These are phyloP conservation scores for Motacilla alba DNA, from an alignment of 2,113 vertebrate genomes.

Conservation along the genomic window DNA sequence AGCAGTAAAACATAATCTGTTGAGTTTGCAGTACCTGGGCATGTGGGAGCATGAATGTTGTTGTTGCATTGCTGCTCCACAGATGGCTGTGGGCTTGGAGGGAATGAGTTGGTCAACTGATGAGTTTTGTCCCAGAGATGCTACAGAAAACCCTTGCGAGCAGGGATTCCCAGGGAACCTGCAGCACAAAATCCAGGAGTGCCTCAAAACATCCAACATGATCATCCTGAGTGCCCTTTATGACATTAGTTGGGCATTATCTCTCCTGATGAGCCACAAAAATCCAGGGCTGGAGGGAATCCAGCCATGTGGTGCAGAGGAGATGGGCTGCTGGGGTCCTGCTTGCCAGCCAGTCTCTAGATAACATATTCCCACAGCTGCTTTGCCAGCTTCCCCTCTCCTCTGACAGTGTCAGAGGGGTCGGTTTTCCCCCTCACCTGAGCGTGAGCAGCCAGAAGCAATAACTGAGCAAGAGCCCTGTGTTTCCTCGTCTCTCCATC, in stretches of 20 bases:
- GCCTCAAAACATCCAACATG: accelerated
- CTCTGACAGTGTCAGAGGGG: not conserved
- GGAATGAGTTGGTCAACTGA: not conserved
- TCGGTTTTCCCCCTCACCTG: not conserved
- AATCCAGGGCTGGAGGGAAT: not conserved
- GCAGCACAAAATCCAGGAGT: not conserved
- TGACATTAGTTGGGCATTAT: accelerated
- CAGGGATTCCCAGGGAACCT: not conserved
- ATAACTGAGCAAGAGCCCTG: not conserved
- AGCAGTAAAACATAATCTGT: not conserved
- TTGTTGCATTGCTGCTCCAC: not conserved
- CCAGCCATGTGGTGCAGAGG: not conserved
- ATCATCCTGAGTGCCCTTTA: not conserved
- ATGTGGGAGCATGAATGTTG: accelerated
- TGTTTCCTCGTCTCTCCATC: not conserved
- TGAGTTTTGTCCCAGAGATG: not conserved
- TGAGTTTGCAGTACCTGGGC: not conserved
- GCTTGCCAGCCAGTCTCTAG: not conserved
- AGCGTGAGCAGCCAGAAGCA: not conserved
- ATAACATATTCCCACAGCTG: not conserved
- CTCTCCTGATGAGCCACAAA: not conserved
- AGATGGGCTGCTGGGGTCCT: not conserved
- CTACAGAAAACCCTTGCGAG: not conserved
- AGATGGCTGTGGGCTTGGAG: not conserved
- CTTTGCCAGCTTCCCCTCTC: not conserved